A percentile compares a stretch with the other conserved stretches of the same genome.
phyloP scores from a whole-genome alignment of 1,140 invertebrate species.

The Drosophila willistoni region DNA sequence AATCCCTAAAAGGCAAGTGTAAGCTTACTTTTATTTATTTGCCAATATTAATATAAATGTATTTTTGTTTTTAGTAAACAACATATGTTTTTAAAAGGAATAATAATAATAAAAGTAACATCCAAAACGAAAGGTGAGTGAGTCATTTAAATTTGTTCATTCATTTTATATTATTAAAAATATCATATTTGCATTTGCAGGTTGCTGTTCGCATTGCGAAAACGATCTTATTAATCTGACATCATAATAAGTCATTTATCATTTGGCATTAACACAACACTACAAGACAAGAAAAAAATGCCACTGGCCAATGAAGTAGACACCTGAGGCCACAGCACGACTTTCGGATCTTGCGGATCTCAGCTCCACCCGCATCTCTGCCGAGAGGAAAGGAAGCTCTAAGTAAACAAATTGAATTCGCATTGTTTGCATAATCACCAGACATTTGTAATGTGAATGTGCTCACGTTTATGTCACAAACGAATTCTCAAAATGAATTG shows the following conservation, averaged over 20 bases:
- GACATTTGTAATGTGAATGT: slow-evolving; percentile 70
- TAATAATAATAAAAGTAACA: too few species aligned
- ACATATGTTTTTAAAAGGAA: background rate
- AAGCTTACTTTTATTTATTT: too few species aligned
- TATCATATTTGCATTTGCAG: slow-evolving; percentile 39
- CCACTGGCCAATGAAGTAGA: slow-evolving; percentile 55
- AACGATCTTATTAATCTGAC: slow-evolving; percentile 83
- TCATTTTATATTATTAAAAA: slow-evolving; percentile 8
- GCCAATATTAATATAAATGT: background rate
- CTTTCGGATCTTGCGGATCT: slow-evolving; percentile 51
- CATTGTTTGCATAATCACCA: slow-evolving; percentile 72
- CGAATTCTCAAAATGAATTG: slow-evolving; percentile 54
- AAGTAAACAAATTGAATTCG: slow-evolving; percentile 74
- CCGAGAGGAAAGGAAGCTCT: slow-evolving; percentile 50
- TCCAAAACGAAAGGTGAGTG: background rate
- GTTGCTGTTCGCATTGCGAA: slow-evolving; percentile 62
- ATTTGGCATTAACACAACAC: slow-evolving; percentile 73
- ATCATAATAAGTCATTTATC: slow-evolving; percentile 82
- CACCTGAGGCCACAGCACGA: slow-evolving; percentile 69
- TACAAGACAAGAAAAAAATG: slow-evolving; percentile 14
- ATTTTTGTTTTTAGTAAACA: background rate
- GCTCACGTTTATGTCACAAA: slow-evolving; percentile 77
- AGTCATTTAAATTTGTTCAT: background rate
- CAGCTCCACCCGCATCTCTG: slow-evolving; percentile 32
- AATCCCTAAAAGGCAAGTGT: too few species aligned